Evolutionary conservation across 2,113 vertebrate species (phyloP).

Genomic region (Toxotes chatareus): DNA sequence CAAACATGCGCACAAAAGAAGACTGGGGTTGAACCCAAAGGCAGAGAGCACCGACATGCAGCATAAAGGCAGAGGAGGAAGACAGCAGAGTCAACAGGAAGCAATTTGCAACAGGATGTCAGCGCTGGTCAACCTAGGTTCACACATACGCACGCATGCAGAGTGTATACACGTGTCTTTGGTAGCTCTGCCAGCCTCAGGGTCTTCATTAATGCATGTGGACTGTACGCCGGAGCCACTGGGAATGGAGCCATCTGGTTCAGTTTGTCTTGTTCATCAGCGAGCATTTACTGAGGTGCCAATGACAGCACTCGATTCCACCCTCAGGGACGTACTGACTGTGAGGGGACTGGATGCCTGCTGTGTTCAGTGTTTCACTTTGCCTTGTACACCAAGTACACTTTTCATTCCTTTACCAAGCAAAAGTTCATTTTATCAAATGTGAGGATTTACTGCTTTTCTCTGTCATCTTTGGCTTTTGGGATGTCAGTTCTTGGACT

Average conservation of each 20-base stretch:
- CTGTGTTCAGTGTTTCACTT: neutral
- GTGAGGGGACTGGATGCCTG: conserved; percentile 5
- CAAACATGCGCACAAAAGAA: conserved; percentile 13
- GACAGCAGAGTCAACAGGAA: conserved; percentile 76
- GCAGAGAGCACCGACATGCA: conserved; percentile 29
- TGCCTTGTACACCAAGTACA: conserved; percentile 11
- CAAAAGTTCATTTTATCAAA: neutral
- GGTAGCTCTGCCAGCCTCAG: conserved; percentile 57
- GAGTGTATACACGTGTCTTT: conserved; percentile 46
- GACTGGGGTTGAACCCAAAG: conserved; percentile 26
- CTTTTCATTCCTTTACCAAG: neutral
- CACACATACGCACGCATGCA: conserved; percentile 40
- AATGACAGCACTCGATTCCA: conserved; percentile 42
- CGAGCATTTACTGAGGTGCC: conserved; percentile 66
- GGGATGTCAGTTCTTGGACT: neutral
- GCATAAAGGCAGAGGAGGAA: conserved; percentile 47
- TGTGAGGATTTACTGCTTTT: neutral
- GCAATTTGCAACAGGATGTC: conserved; percentile 76
- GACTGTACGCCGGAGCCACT: conserved; percentile 58
- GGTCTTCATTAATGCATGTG: conserved; percentile 74
- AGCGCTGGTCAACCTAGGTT: conserved; percentile 49
- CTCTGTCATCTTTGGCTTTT: neutral
- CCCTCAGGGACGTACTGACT: conserved; percentile 45
- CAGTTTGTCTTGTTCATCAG: conserved; percentile 71
- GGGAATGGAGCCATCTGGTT: conserved; percentile 77